phyloP scores from a whole-genome alignment of 1,140 invertebrate genomes.

The Neelides sp. region DNA sequence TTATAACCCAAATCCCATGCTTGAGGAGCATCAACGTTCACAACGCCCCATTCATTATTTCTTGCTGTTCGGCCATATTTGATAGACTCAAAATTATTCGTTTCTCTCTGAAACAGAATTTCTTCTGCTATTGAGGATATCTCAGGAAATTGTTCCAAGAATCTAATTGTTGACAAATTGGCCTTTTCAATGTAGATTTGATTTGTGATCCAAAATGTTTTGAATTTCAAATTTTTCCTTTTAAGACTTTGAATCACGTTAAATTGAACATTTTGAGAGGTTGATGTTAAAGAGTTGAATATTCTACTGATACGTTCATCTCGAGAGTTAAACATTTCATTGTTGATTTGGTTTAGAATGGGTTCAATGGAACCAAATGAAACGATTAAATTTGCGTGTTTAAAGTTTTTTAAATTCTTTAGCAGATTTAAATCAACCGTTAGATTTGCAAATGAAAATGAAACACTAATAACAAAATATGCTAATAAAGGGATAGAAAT shows the following conservation, averaged over 20 bases:
- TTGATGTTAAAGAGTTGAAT: no score
- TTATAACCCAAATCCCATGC: conserved; percentile 13
- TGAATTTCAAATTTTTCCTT: neutral
- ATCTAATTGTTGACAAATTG: neutral
- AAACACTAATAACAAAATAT: no score
- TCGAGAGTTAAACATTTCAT: no score
- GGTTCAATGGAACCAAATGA: no score
- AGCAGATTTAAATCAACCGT: no score
- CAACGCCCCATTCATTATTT: conserved; percentile 14
- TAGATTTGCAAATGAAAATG: no score
- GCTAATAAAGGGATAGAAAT: no score
- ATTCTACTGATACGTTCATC: no score
- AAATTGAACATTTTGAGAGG: no score
- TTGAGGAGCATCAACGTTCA: conserved; percentile 11
- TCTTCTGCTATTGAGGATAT: conserved; percentile 5
- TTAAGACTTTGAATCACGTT: neutral
- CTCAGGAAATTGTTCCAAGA: neutral
- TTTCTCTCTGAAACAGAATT: neutral
- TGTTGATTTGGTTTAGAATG: no score
- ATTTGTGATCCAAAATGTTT: conserved; percentile 13
- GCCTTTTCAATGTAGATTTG: conserved; percentile 11
- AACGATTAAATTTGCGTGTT: no score
- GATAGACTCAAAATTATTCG: neutral
- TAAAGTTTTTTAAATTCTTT: no score
- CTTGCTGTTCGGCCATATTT: neutral